Conservation (phyloP, 2,888 invertebrate genomes). For the Endotricha flammealis region DNA sequence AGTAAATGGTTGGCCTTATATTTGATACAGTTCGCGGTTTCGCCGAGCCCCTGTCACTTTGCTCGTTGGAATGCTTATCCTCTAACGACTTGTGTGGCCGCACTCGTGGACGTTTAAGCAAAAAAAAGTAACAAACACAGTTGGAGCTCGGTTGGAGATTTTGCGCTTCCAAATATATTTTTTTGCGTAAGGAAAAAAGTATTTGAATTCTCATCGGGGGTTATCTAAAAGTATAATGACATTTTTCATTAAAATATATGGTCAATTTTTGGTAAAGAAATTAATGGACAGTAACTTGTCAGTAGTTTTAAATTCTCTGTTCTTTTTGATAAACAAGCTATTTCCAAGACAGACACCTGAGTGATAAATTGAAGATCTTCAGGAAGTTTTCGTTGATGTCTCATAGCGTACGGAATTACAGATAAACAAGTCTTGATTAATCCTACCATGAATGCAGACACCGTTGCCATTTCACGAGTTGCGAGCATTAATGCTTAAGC, state of each 20-base stretch:
- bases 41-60: constrained; percentile 3
- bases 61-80: neutral
- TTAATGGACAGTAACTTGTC: too few species aligned
- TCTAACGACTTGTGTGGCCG: constrained; percentile 7
- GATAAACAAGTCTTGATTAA: constrained; percentile 1
- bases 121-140: constrained; percentile 6
- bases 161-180: constrained; percentile 9
- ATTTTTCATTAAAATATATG: too few species aligned
- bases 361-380: too few species aligned
- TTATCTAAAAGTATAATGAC: too few species aligned
- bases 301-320: too few species aligned
- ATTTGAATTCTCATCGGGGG: constrained; percentile 3
- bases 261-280: too few species aligned
- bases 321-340: too few species aligned
- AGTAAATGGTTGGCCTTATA: constrained; percentile 1
- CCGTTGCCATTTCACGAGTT: constrained; percentile 42
- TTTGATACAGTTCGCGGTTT: constrained; percentile 5
- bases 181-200: constrained; percentile 3
- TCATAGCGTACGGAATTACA: too few species aligned
- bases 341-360: too few species aligned
- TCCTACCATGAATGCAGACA: constrained; percentile 18
- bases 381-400: too few species aligned
- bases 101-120: constrained; percentile 3
- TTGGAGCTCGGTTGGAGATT: constrained; percentile 4
- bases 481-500: constrained; percentile 24